A percentile compares a stretch with the other conserved stretches of the same genome.
Evolutionary conservation across 2,888 invertebrate species (phyloP).

Genomic region (Luffia ferchaultella): DNA sequence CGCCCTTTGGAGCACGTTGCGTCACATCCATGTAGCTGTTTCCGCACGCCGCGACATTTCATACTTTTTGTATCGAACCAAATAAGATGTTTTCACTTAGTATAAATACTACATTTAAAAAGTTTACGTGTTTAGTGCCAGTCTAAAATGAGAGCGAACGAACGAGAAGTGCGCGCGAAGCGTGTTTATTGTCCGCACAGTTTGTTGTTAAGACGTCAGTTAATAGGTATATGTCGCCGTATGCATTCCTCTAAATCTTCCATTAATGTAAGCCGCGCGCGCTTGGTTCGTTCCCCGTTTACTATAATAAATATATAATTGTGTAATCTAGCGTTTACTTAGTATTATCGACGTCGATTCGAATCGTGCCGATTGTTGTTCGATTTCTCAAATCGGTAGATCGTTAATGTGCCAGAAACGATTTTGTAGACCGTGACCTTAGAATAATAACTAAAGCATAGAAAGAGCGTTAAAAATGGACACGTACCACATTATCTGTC

Average conservation of each 20-base stretch:
- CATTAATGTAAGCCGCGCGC: conserved; percentile 28
- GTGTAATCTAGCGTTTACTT: not conserved
- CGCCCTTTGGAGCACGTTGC: too few relatives aligned
- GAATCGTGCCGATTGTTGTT: not conserved
- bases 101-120: conserved; percentile 21
- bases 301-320: not conserved
- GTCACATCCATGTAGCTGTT: conserved; percentile 28
- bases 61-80: conserved; percentile 20
- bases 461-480: too few relatives aligned
- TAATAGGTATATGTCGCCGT: not conserved
- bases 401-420: not conserved
- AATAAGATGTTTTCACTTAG: conserved; percentile 10
- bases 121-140: conserved; percentile 27
- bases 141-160: not conserved
- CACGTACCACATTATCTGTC: too few relatives aligned
- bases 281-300: not conserved
- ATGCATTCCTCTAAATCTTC: conserved; percentile 52
- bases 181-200: too few relatives aligned
- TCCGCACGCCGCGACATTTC: conserved; percentile 30
- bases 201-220: too few relatives aligned
- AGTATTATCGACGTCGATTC: not conserved
- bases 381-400: not conserved
- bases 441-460: too few relatives aligned
- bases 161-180: not conserved
- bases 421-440: too few relatives aligned